A percentile compares a stretch with the other conserved stretches of the same genome.
Conservation (phyloP, 2,888 invertebrate genomes). For the Tenthredo scrophulariae region DNA sequence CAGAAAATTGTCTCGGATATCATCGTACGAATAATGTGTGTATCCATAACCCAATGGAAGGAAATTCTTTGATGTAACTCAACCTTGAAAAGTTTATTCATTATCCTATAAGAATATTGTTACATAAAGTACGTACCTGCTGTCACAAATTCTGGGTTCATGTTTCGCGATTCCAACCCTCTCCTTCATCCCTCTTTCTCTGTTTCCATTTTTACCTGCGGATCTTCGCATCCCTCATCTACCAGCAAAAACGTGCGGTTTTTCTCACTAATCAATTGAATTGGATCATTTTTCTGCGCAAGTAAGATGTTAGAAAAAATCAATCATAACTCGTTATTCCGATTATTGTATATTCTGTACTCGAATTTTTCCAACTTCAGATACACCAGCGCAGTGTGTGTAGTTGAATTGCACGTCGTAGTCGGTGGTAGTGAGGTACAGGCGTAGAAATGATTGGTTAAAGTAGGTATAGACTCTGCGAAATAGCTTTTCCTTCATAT, state of each 20-base stretch:
- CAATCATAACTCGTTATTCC: background rate
- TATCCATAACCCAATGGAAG: background rate
- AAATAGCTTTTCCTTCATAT: constrained; percentile 52
- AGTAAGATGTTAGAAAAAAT: background rate
- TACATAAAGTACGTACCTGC: constrained; percentile 8
- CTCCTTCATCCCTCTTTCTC: background rate
- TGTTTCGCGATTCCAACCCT: background rate
- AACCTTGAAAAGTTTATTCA: background rate
- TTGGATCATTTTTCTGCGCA: background rate
- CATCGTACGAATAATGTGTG: background rate
- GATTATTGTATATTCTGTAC: background rate
- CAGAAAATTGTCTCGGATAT: background rate
- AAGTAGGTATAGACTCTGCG: constrained; percentile 35
- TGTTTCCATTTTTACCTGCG: background rate
- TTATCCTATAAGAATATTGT: background rate
- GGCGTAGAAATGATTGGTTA: constrained; percentile 49
- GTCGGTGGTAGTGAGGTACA: background rate
- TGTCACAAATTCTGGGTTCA: background rate
- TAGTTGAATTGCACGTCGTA: background rate
- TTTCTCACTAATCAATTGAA: too few relatives aligned
- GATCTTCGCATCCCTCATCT: background rate
- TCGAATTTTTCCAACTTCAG: constrained; percentile 2
- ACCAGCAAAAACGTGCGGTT: background rate
- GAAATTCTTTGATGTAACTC: background rate
- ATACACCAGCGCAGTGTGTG: background rate